phyloP scores from a whole-genome alignment of 2,888 invertebrate genomes.

The Corbicula japonica region DNA sequence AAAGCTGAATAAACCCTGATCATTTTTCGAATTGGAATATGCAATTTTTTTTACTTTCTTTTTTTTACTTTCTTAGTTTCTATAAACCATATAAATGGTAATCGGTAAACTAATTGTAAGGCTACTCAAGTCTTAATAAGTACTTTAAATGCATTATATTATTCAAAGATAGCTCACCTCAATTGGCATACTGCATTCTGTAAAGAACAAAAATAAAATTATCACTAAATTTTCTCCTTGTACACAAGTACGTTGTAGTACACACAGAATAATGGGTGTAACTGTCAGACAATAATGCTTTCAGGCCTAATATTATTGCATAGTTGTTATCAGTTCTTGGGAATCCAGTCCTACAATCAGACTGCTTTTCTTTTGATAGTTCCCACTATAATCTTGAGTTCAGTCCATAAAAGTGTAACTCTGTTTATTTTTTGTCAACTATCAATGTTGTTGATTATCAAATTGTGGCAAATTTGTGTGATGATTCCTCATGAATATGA shows the following conservation, averaged over 20 bases:
- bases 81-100: not conserved
- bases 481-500: too few species aligned
- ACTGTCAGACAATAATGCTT: not conserved
- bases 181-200: slow-evolving; percentile 80
- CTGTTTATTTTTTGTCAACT: too few species aligned
- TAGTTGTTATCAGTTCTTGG: not conserved
- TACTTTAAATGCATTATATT: not conserved
- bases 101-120: not conserved
- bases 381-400: too few species aligned
- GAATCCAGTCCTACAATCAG: not conserved
- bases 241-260: not conserved
- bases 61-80: not conserved
- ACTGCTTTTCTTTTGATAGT: not conserved
- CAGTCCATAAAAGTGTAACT: too few species aligned
- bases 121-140: not conserved
- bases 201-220: slow-evolving; percentile 57
- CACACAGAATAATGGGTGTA: not conserved
- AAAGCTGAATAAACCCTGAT: not conserved
- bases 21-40: not conserved
- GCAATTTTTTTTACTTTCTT: not conserved
- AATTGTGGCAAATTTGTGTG: too few species aligned
- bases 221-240: not conserved
- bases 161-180: slow-evolving; percentile 68
- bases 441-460: too few species aligned
- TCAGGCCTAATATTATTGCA: not conserved